Conservation (phyloP, 37 sponge, comb jelly and placozoan genomes). For the Chondrilla cf. caribensis region DNA sequence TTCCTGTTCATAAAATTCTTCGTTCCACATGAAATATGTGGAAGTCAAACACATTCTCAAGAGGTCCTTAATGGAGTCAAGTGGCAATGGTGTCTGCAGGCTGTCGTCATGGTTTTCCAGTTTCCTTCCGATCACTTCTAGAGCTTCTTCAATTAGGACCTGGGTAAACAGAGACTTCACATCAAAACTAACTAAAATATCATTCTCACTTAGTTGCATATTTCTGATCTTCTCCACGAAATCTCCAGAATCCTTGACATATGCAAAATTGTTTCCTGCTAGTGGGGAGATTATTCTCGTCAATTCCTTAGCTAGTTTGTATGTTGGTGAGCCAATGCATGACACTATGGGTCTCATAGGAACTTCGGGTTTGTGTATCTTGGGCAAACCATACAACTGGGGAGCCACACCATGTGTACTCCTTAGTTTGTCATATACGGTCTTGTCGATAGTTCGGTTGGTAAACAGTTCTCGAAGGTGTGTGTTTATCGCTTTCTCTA, state of each 20-base stretch:
- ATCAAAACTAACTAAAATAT: constrained; percentile 11
- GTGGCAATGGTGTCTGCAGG: not conserved
- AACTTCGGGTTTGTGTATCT: constrained; percentile 4
- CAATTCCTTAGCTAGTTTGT: constrained; percentile 7
- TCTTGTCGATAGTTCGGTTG: not conserved
- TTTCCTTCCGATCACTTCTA: not conserved
- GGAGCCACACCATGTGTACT: not conserved
- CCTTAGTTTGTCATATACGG: constrained; percentile 2
- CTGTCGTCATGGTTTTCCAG: not conserved
- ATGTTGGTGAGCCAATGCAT: constrained; percentile 3
- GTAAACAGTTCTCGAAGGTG: not conserved
- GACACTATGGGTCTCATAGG: constrained; percentile 25
- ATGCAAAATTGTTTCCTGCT: not conserved
- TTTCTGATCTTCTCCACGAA: not conserved
- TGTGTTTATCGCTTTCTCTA: not conserved
- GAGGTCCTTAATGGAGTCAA: not conserved
- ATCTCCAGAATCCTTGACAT: constrained; percentile 12
- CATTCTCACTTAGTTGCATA: not conserved
- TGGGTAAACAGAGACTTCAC: not conserved
- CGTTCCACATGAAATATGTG: constrained; percentile 6
- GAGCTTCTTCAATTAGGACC: constrained; percentile 8
- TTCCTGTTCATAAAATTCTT: not conserved
- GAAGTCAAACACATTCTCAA: not conserved
- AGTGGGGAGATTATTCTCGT: constrained; percentile 9
- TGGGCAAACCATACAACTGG: not conserved